Conservation (phyloP, 1,140 invertebrate species). For the Tetramorium alpestre region DNA sequence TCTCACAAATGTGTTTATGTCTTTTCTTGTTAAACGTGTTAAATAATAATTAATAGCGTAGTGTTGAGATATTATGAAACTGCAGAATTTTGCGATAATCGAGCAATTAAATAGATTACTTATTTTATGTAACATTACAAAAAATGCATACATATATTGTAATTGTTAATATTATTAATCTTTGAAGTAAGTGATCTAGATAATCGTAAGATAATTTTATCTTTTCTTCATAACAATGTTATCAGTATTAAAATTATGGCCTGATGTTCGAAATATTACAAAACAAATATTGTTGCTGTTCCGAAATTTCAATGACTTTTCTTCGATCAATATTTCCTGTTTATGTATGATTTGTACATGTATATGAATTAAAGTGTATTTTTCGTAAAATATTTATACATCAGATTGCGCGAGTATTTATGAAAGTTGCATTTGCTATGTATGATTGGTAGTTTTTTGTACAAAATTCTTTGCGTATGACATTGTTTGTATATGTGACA, state of each 20-base stretch:
- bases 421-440: conserved; percentile 14
- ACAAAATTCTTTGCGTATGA: background rate
- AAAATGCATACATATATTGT: background rate
- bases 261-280: background rate
- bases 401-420: background rate
- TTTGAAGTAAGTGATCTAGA: background rate
- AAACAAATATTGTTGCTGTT: background rate
- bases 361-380: background rate
- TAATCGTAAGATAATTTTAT: no score
- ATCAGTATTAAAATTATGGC: background rate
- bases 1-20: background rate
- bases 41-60: background rate
- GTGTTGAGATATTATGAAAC: background rate
- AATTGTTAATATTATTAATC: background rate
- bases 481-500: background rate
- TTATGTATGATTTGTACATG: background rate
- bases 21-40: background rate
- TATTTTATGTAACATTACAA: background rate
- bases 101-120: background rate
- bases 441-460: background rate
- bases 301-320: background rate
- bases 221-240: background rate
- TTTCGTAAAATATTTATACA: background rate
- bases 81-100: background rate
- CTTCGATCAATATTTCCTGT: background rate